phyloP scores from a whole-genome alignment of 2,113 vertebrate genomes.

The Mus pahari region DNA sequence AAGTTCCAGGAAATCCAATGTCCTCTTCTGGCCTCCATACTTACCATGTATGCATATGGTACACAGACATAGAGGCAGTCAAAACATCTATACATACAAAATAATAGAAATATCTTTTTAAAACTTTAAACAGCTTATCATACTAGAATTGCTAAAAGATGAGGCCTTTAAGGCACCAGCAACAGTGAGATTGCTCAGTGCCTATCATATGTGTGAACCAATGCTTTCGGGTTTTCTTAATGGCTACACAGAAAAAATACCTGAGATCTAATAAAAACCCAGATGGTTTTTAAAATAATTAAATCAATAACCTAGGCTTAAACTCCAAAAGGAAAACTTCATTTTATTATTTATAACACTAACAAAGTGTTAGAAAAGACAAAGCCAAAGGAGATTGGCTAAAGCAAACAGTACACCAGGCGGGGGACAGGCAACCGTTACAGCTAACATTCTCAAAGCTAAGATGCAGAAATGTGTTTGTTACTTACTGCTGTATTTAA shows the following conservation, averaged over 20 bases:
- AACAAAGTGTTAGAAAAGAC: background rate
- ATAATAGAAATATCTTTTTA: background rate
- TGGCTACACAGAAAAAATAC: background rate
- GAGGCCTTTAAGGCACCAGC: background rate
- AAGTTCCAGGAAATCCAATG: background rate
- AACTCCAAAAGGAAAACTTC: background rate
- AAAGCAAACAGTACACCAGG: background rate
- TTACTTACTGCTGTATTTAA: background rate
- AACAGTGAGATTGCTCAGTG: background rate
- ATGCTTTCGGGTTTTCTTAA: background rate
- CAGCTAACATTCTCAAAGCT: background rate
- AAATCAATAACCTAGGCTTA: background rate
- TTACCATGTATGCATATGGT: background rate
- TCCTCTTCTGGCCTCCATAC: background rate
- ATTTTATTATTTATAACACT: background rate
- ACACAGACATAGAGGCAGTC: background rate
- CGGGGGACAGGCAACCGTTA: background rate
- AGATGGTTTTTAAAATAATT: background rate
- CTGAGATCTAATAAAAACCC: background rate
- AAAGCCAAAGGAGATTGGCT: background rate
- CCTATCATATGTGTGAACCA: background rate
- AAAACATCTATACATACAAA: background rate
- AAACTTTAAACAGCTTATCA: background rate
- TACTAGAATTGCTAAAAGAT: background rate
- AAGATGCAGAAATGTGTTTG: background rate